phyloP scores from a whole-genome alignment of 2,113 vertebrate genomes.

The Trachemys scripta region DNA sequence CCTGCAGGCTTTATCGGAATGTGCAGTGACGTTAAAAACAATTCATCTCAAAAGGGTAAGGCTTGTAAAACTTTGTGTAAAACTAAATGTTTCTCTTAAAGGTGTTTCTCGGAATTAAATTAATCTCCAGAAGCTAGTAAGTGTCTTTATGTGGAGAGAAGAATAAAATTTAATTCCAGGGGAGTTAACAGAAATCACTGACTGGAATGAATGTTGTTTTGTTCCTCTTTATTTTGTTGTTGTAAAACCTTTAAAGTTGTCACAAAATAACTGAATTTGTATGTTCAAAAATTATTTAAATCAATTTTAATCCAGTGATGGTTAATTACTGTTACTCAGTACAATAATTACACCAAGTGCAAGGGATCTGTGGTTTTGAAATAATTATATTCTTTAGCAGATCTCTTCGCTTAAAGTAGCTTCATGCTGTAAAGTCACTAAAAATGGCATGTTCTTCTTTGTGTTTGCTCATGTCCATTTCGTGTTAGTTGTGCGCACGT shows the following conservation, averaged over 20 bases:
- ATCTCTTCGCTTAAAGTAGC: background rate
- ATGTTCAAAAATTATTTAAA: background rate
- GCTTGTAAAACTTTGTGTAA: background rate
- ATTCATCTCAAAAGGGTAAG: slow-evolving; percentile 97
- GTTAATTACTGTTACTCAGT: background rate
- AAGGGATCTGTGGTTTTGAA: background rate
- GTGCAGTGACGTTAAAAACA: slow-evolving; percentile 93
- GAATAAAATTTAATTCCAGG: background rate
- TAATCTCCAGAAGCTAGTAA: background rate
- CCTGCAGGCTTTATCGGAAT: slow-evolving; percentile 94
- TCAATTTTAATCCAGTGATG: background rate
- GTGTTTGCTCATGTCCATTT: too few relatives aligned
- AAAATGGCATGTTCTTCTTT: background rate
- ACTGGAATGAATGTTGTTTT: background rate
- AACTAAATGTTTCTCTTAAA: background rate
- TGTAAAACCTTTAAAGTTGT: background rate
- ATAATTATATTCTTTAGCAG: background rate
- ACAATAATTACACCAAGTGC: background rate
- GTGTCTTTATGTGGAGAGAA: background rate
- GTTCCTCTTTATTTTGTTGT: background rate
- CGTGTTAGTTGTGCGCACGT: too few relatives aligned
- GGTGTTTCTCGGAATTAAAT: background rate
- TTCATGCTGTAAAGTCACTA: background rate
- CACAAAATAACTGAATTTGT: background rate
- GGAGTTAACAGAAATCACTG: background rate